These are phyloP conservation scores for Aphrophora alni DNA, from an alignment of 2,888 invertebrate genomes.

Conservation along the genomic window DNA sequence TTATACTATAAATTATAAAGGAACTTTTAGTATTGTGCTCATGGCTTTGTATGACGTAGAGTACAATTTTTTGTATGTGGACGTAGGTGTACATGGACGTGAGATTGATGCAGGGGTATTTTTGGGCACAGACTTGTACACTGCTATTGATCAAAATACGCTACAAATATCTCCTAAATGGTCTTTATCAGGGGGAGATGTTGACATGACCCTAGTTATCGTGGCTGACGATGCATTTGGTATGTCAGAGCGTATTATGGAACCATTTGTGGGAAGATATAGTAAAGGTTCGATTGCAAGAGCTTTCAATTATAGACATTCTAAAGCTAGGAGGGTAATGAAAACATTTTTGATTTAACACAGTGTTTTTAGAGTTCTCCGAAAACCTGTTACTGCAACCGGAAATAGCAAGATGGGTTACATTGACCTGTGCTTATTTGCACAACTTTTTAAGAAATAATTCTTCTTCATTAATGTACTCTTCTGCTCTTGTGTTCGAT, in stretches of 20 bases:
- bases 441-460: too few species aligned
- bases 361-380: neutral
- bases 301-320: too few species aligned
- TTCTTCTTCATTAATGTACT: too few species aligned
- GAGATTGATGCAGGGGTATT: constrained; percentile 20
- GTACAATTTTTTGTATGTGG: too few species aligned
- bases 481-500: too few species aligned
- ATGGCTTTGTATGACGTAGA: too few species aligned
- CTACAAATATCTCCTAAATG: neutral
- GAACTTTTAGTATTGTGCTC: too few species aligned
- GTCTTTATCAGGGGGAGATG: neutral
- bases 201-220: neutral
- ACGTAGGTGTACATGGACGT: constrained; percentile 8
- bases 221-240: constrained; percentile 22
- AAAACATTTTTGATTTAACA: constrained; percentile 19
- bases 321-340: constrained; percentile 15
- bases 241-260: neutral
- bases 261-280: neutral
- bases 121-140: neutral
- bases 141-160: neutral
- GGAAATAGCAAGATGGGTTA: too few species aligned
- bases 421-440: too few species aligned
- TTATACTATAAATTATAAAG: too few species aligned
- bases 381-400: neutral
- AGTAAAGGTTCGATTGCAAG: neutral